Percentiles rank a stretch among this genome's conserved stretches.
Evolutionary conservation across 2,888 invertebrate species (phyloP).

Genomic region (Eueremaeus valkanovi): DNA sequence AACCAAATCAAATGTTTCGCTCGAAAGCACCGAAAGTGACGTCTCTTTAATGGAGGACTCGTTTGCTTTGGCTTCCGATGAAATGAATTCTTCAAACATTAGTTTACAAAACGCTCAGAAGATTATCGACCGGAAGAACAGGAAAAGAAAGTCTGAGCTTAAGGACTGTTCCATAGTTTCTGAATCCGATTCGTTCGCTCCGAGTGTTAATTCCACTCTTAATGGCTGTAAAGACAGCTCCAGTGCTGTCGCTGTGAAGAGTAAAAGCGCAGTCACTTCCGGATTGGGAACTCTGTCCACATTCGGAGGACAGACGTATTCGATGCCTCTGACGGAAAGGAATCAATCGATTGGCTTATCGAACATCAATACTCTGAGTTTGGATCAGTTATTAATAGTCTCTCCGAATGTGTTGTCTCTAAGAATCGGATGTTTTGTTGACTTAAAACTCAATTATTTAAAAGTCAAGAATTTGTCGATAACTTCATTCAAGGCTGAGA

Average conservation of each 20-base stretch:
- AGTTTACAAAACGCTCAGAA: not conserved
- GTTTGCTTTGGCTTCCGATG: not conserved
- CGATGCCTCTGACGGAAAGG: not conserved
- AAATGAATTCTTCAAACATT: not conserved
- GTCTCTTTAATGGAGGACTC: not conserved
- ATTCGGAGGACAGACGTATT: not conserved
- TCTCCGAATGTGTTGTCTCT: not conserved
- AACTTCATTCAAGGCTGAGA: not conserved
- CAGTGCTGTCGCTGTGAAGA: not conserved
- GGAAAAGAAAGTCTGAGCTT: not conserved
- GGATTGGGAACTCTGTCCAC: not conserved
- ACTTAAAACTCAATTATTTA: not conserved
- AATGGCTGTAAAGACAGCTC: not conserved
- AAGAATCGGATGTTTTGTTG: conserved; percentile 9
- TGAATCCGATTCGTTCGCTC: not conserved
- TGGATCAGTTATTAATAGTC: not conserved
- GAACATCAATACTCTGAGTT: not conserved
- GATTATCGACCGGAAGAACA: not conserved
- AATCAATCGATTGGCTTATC: not conserved
- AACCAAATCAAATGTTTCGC: not conserved
- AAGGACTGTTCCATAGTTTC: not conserved
- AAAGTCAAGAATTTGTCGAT: conserved; percentile 14
- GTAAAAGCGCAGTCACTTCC: not conserved
- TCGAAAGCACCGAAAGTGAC: not conserved
- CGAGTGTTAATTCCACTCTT: not conserved